Percentiles rank a stretch among this genome's conserved stretches.
Conservation (phyloP, 2,888 invertebrate genomes). For the Thyatira batis region DNA sequence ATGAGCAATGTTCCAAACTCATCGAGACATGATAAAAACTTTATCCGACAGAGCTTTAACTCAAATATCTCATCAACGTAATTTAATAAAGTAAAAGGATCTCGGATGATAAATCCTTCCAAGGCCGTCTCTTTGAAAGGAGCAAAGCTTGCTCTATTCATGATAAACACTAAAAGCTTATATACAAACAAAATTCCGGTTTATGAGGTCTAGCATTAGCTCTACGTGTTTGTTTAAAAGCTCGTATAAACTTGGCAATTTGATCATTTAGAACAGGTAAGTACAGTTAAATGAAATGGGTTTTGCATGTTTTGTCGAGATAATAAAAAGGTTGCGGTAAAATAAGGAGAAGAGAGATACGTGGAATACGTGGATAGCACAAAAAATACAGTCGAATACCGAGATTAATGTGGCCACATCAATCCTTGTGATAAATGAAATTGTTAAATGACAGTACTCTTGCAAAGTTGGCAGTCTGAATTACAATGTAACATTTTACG, state of each 20-base stretch:
- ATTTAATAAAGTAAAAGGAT: slow-evolving; percentile 16
- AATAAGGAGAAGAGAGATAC: neutral
- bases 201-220: slow-evolving; percentile 20
- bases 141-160: slow-evolving; percentile 13
- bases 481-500: no score
- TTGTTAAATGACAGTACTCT: no score
- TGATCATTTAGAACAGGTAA: neutral
- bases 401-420: neutral
- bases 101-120: slow-evolving; percentile 12
- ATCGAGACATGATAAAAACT: neutral
- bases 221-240: slow-evolving; percentile 16
- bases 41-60: neutral
- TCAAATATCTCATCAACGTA: slow-evolving; percentile 11
- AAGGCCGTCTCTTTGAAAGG: slow-evolving; percentile 13
- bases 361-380: neutral
- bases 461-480: no score
- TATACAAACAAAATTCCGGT: slow-evolving; percentile 18
- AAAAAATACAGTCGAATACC: neutral
- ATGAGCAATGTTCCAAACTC: neutral
- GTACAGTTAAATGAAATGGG: neutral
- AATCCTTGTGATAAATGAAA: no score
- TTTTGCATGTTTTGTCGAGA: neutral
- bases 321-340: neutral
- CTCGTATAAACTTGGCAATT: neutral
- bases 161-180: slow-evolving; percentile 17